Base-by-base conservation (phyloP, 1,140 invertebrate genomes). In the Ceratitis capitata region DNA sequence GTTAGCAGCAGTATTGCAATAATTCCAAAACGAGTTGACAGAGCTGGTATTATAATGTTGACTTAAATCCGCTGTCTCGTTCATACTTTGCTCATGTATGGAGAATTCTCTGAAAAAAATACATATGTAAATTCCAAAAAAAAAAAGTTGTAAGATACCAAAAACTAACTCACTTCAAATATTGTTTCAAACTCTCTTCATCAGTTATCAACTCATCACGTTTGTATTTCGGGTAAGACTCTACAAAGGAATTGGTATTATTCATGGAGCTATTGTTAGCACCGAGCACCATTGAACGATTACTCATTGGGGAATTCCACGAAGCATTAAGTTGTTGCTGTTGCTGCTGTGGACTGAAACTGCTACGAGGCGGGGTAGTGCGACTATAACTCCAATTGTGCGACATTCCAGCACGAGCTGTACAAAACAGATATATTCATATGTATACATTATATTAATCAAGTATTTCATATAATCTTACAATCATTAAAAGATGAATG, bases 141-240 rank as follows among this genome's bases (percentile, higher is more conserved):
- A 51, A 0, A 1, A 16, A 16, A 51, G 19, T 14, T n/a, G 9
- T 58, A 26, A 58, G 26, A 7, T 23, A 10, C 19, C 5, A 19
- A 23, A 42, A 5, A 23, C 16, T 45, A 9, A 78, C 39, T 87
- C 51, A 89, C 88, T 91, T 92, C 83, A 93, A 90, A 86, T 93
- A 92, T 42, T 92, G 88, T 6, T 91, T 88, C 61, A 93, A 87
- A 47, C 90, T 89, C 39, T 93, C 88, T 69, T 93, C 92, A 86
- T 93, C 92, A 0, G 88, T 90, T n/a, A 93, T 92, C n/a, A 90
- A 88, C 69, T 92, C 92, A 19, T 92, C 88, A 5, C 87, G 88
- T 12, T 89, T 86, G 19, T 89, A 88, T 82, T 89, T 90, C 0
- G 85, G 87, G 26, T 92, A 92, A 12, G 91, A 89, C 12, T 91